Base-by-base conservation (phyloP, 2,888 invertebrate species). In the Diaprepes abbreviatus region DNA sequence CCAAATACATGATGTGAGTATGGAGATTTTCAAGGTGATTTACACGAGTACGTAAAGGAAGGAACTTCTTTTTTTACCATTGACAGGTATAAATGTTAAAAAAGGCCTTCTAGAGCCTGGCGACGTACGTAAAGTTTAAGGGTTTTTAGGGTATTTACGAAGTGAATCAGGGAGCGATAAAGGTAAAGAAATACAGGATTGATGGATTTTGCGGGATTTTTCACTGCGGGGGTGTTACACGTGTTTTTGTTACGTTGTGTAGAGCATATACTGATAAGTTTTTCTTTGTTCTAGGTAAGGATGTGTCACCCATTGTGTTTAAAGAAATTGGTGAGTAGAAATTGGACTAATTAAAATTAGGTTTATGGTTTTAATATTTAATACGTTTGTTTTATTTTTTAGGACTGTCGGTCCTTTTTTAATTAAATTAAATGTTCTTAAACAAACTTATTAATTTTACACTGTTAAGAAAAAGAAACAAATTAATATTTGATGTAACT, bases 311-410 rank as follows among this genome's bases (percentile, higher is more conserved):
- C 6, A 71, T 73, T 59, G 71, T 73, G 19, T 73, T 73, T 45
- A 64, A 71, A 63, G 73, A 73, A 70, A 73, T 73, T 50, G 73
- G 73, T 73, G 40, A 73, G 73, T 73, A 70, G n/a, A n/a, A n/a
- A n/a, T n/a, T n/a, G n/a, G n/a, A n/a, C n/a, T n/a, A n/a, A n/a
- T n/a, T n/a, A n/a, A n/a, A n/a, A n/a, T n/a, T n/a, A n/a, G n/a
- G n/a, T n/a, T n/a, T n/a, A n/a, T n/a, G n/a, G n/a, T n/a, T n/a
- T n/a, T n/a, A n/a, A n/a, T n/a, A n/a, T n/a, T n/a, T n/a, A n/a
- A n/a, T n/a, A n/a, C n/a, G n/a, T n/a, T n/a, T n/a, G n/a, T n/a
- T n/a, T n/a, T n/a, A n/a, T n/a, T n/a, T n/a, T n/a, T n/a, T n/a
- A n/a, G n/a, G n/a, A n/a, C n/a, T n/a, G n/a, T n/a, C n/a, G n/a